A percentile compares a stretch with the other conserved stretches of the same genome.
These are phyloP conservation scores for Orientallactaga sibirica DNA, from an alignment of 2,797 vertebrate genomes.

Conservation along the genomic window DNA sequence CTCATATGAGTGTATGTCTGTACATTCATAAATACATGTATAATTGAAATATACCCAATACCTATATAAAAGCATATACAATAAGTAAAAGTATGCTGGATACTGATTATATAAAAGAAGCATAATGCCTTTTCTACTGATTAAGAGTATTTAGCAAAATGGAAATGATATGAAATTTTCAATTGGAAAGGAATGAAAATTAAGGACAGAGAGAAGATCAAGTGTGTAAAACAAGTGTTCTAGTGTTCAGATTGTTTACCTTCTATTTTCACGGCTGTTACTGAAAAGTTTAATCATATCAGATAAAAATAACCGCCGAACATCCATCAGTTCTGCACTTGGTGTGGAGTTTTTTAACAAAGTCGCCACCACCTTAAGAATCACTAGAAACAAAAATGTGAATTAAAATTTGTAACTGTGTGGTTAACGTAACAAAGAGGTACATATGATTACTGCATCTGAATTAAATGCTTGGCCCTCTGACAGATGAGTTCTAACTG, in stretches of 20 bases:
- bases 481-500: neutral
- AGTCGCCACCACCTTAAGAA: slow-evolving; percentile 98
- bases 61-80: slow-evolving; percentile 47
- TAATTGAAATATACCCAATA: slow-evolving; percentile 26
- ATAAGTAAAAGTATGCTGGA: neutral
- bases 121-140: neutral
- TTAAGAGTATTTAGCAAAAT: slow-evolving; percentile 18
- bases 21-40: neutral
- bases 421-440: neutral
- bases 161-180: neutral
- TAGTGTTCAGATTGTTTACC: slow-evolving; percentile 88
- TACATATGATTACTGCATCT: neutral
- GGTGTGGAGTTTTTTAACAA: slow-evolving; percentile 97
- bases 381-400: slow-evolving; percentile 91
- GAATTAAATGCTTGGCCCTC: neutral
- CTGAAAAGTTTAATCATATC: slow-evolving; percentile 99
- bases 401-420: neutral
- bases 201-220: neutral
- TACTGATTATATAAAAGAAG: neutral
- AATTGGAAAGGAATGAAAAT: slow-evolving; percentile 26
- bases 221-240: neutral
- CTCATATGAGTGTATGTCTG: neutral
- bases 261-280: slow-evolving; percentile 98
- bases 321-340: slow-evolving; percentile 98
- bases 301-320: slow-evolving; percentile 97